Conservation (phyloP, 2,797 vertebrate species). For the Champsocephalus gunnari region DNA sequence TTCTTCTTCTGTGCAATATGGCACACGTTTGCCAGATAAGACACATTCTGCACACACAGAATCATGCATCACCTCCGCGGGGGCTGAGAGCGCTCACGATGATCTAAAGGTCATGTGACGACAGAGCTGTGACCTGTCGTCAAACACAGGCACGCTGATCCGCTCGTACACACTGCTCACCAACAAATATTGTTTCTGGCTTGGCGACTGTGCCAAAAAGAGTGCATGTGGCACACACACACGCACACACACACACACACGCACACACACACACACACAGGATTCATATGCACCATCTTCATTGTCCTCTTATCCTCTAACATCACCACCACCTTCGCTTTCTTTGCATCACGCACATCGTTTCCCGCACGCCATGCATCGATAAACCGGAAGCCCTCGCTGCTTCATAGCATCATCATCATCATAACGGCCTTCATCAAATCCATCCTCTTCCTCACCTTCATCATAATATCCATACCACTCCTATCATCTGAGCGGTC, state of each 20-base stretch:
- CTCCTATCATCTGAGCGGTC: too few relatives aligned
- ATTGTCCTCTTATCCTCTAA: too few relatives aligned
- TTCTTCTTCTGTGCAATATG: slow-evolving; percentile 15
- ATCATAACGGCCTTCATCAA: too few relatives aligned
- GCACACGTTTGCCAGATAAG: slow-evolving; percentile 28
- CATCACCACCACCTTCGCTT: too few relatives aligned
- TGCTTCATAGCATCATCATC: too few relatives aligned
- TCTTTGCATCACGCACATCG: too few relatives aligned
- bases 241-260: background rate
- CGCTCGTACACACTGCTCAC: slow-evolving; percentile 12
- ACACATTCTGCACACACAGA: slow-evolving; percentile 35
- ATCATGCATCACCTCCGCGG: slow-evolving; percentile 43
- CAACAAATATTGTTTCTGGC: slow-evolving; percentile 30
- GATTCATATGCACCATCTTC: too few relatives aligned
- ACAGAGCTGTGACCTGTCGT: slow-evolving; percentile 51
- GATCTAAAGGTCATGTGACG: slow-evolving; percentile 65
- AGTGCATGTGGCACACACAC: background rate
- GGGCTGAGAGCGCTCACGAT: slow-evolving; percentile 28
- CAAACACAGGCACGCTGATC: slow-evolving; percentile 35
- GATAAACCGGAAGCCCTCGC: too few relatives aligned
- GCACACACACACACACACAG: too few relatives aligned
- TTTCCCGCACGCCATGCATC: too few relatives aligned
- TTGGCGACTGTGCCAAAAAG: slow-evolving; percentile 7
- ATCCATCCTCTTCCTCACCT: background rate
- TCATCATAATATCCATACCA: too few relatives aligned